phyloP scores from a whole-genome alignment of 2,888 invertebrate species.

The Thysanoteuthis rhombus region DNA sequence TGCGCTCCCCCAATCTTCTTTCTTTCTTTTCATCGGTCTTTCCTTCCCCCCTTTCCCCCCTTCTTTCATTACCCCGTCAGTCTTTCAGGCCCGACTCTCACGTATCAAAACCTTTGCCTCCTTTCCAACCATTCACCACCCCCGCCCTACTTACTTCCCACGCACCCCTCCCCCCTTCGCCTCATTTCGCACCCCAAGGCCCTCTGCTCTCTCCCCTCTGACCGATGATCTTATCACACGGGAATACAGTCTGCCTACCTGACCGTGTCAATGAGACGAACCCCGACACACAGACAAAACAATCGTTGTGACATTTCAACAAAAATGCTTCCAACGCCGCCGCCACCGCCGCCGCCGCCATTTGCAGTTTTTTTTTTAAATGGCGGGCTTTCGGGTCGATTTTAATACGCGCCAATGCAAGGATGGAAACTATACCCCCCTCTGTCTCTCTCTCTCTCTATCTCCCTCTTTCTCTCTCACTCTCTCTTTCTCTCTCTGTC shows the following conservation, averaged over 20 bases:
- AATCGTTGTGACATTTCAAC: background rate
- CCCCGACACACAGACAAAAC: background rate
- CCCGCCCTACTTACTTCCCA: background rate
- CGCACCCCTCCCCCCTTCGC: background rate
- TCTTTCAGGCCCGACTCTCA: background rate
- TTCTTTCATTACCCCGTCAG: background rate
- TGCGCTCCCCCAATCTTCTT: background rate
- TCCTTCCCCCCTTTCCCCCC: background rate
- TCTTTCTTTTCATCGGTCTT: background rate
- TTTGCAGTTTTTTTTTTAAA: background rate
- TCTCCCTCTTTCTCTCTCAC: too few relatives aligned
- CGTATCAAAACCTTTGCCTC: background rate
- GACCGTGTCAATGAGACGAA: conserved; percentile 12
- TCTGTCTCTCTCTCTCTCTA: too few relatives aligned
- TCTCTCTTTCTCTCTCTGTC: too few relatives aligned
- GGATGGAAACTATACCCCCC: too few relatives aligned
- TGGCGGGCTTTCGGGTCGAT: too few relatives aligned
- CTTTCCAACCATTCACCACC: background rate
- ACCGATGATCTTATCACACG: conserved; percentile 12
- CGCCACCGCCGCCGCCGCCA: background rate
- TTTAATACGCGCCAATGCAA: too few relatives aligned
- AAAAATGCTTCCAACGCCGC: background rate
- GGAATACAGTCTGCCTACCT: background rate
- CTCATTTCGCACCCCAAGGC: background rate
- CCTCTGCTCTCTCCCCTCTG: background rate